phyloP scores from a whole-genome alignment of 2,888 invertebrate species.

The Calephelis perditalis region DNA sequence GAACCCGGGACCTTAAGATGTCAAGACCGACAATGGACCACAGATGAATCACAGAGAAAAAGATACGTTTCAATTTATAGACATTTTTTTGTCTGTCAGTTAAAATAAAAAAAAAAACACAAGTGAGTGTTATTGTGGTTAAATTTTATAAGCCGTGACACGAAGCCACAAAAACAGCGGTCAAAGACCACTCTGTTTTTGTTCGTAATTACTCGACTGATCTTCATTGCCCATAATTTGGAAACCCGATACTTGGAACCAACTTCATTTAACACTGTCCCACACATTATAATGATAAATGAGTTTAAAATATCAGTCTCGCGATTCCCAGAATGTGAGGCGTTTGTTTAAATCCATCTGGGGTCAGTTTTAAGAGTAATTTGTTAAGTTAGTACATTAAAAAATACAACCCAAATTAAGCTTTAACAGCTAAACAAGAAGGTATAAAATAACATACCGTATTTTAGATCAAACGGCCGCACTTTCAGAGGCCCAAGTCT shows the following conservation, averaged over 20 bases:
- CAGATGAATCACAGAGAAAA: too few species aligned
- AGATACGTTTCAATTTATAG: too few species aligned
- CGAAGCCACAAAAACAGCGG: neutral
- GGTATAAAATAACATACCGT: neutral
- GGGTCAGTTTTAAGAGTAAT: constrained; percentile 24
- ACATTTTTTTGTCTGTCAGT: too few species aligned
- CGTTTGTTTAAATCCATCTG: constrained; percentile 26
- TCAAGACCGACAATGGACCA: too few species aligned
- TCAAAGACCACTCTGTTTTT: constrained; percentile 7
- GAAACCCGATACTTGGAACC: constrained; percentile 44
- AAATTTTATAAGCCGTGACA: neutral
- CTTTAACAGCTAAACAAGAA: neutral
- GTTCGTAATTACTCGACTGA: constrained; percentile 7
- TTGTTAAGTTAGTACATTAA: constrained; percentile 13
- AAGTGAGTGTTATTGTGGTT: neutral
- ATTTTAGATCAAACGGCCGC: neutral
- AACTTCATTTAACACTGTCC: constrained; percentile 33
- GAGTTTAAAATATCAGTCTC: constrained; percentile 38
- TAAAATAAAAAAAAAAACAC: too few species aligned
- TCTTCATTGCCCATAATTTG: constrained; percentile 23
- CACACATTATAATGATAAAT: constrained; percentile 45
- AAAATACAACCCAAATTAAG: neutral
- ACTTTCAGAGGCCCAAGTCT: neutral
- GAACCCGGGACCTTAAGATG: too few species aligned
- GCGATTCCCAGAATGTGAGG: constrained; percentile 39